phyloP scores from a whole-genome alignment of 2,797 vertebrate species.

The Dendrocincla tyrannina region DNA sequence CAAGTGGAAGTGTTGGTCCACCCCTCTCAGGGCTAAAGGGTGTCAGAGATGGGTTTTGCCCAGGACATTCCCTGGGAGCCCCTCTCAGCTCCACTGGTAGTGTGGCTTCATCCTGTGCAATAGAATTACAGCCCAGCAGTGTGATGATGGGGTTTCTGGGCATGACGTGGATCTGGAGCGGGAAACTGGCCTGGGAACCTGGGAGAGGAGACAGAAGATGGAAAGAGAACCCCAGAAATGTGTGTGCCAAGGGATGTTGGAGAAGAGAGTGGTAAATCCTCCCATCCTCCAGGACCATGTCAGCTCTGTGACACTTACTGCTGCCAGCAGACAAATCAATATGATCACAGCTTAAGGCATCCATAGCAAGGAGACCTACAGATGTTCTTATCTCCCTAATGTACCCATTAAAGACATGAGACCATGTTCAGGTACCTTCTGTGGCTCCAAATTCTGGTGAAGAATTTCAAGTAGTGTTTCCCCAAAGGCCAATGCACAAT shows the following conservation, averaged over 20 bases:
- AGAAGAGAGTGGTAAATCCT: neutral
- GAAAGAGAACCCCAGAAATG: neutral
- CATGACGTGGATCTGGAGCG: neutral
- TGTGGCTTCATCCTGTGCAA: neutral
- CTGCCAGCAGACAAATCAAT: neutral
- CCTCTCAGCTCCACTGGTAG: neutral
- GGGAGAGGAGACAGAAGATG: neutral
- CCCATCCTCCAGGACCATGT: neutral
- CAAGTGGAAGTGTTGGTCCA: neutral
- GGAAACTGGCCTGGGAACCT: neutral
- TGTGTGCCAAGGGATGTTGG: neutral
- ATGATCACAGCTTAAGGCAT: neutral
- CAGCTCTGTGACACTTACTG: neutral
- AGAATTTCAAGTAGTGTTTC: neutral
- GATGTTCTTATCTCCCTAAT: neutral
- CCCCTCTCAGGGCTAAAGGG: neutral
- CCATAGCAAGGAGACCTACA: neutral
- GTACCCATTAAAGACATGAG: neutral
- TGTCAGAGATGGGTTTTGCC: neutral
- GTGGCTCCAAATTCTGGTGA: neutral
- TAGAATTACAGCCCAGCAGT: neutral
- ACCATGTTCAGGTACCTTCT: neutral
- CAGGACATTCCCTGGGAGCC: neutral
- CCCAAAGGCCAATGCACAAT: neutral
- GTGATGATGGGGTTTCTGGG: accelerated